A percentile compares a stretch with the other conserved stretches of the same genome.
phyloP scores from a whole-genome alignment of 2,888 invertebrate genomes.

The Clostera curtula region DNA sequence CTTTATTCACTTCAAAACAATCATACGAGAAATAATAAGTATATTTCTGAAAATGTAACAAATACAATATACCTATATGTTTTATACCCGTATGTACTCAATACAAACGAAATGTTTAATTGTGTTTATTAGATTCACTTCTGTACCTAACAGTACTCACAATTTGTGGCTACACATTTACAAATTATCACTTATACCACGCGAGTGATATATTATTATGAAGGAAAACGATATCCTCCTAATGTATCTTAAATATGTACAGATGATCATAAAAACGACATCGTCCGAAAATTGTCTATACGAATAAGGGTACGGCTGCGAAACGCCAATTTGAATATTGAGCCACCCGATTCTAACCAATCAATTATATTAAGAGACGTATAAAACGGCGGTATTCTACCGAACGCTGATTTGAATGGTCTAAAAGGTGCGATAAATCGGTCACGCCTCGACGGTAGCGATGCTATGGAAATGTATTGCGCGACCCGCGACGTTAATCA shows the following conservation, averaged over 20 bases:
- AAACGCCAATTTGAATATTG: no score
- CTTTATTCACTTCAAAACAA: no score
- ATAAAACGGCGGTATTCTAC: slow-evolving; percentile 21
- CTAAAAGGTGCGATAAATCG: slow-evolving; percentile 61
- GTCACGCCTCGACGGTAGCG: slow-evolving; percentile 36
- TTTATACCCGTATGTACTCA: no score
- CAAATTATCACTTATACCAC: slow-evolving; percentile 64
- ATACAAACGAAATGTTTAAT: no score
- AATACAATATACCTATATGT: no score
- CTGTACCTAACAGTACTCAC: slow-evolving; percentile 38
- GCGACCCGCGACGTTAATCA: slow-evolving; percentile 61
- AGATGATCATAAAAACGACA: slow-evolving; percentile 2
- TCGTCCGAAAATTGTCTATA: neutral
- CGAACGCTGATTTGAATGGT: slow-evolving; percentile 37
- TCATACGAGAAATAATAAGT: no score
- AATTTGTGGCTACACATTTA: slow-evolving; percentile 59
- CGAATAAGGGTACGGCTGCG: no score
- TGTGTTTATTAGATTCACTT: slow-evolving; percentile 12
- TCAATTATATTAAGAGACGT: slow-evolving; percentile 23
- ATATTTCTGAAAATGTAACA: no score
- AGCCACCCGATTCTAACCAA: slow-evolving; percentile 13
- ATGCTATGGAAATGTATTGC: slow-evolving; percentile 60
- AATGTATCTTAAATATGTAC: slow-evolving; percentile 19
- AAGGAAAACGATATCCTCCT: slow-evolving; percentile 32
- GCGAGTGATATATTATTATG: slow-evolving; percentile 26